Evolutionary conservation across 1,140 invertebrate genomes (phyloP).

Genomic region (Drosophila kepulauana): DNA sequence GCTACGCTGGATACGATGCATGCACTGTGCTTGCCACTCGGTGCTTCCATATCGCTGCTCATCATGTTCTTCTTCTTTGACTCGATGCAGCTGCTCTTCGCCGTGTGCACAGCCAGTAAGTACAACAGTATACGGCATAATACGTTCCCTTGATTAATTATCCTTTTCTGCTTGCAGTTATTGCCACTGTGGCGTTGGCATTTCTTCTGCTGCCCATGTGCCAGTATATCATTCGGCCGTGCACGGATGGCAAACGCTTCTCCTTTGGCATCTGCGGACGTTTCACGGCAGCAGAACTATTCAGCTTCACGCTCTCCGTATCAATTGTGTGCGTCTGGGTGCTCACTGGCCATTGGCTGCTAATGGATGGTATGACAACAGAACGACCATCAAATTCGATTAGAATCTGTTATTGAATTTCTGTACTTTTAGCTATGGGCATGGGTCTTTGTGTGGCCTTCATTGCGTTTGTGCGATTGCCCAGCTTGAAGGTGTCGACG

Average conservation of each 20-base stretch:
- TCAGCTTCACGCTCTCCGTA: conserved; percentile 96
- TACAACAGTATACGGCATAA: conserved; percentile 47
- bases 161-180: conserved; percentile 88
- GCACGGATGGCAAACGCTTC: conserved; percentile 94
- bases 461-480: conserved; percentile 97
- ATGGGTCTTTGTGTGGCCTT: conserved; percentile 99
- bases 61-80: conserved; percentile 99
- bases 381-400: conserved; percentile 18
- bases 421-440: conserved; percentile 91
- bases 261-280: conserved; percentile 96
- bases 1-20: conserved; percentile 97
- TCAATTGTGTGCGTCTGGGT: conserved; percentile 98
- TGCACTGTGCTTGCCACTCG: conserved; percentile 97
- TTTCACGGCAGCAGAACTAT: conserved; percentile 96
- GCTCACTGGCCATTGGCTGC: conserved; percentile 97
- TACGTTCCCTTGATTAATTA: conserved; percentile 12
- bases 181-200: conserved; percentile 97
- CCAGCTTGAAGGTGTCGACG: conserved; percentile 98
- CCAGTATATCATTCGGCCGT: conserved; percentile 96
- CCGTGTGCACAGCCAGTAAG: conserved; percentile 98
- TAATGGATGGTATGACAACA: conserved; percentile 94
- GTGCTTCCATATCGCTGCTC: conserved; percentile 97
- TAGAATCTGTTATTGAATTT: conserved; percentile 3
- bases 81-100: conserved; percentile 98
- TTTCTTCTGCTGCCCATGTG: conserved; percentile 98